These are phyloP conservation scores for Charanyca ferruginea DNA, from an alignment of 2,888 invertebrate genomes.

Conservation along the genomic window DNA sequence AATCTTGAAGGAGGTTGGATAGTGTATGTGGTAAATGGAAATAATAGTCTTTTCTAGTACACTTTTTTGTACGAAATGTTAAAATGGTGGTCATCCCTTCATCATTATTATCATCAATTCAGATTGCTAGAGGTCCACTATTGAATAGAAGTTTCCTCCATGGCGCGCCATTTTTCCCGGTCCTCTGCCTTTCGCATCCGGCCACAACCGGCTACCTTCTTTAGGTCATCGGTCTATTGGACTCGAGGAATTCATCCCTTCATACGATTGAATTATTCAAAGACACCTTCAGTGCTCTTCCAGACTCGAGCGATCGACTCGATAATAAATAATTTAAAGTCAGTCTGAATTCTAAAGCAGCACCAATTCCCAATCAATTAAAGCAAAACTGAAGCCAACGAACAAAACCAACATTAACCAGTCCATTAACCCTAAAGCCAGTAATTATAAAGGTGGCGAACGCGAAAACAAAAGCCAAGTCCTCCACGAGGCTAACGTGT, in stretches of 20 bases:
- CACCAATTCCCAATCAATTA: slow-evolving; percentile 65
- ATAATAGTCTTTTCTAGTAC: too few species aligned
- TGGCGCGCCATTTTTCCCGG: too few species aligned
- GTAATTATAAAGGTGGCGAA: slow-evolving; percentile 76
- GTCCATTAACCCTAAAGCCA: slow-evolving; percentile 70
- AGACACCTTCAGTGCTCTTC: too few species aligned
- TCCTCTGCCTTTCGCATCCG: too few species aligned
- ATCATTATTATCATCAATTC: too few species aligned
- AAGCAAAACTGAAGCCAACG: slow-evolving; percentile 63
- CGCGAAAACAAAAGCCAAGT: slow-evolving; percentile 77
- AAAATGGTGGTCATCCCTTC: not conserved
- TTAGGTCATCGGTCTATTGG: too few species aligned
- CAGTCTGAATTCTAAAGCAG: slow-evolving; percentile 55
- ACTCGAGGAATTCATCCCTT: not conserved
- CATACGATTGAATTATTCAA: not conserved
- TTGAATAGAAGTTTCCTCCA: too few species aligned
- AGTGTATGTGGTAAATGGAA: not conserved
- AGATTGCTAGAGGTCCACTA: too few species aligned
- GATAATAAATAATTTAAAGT: slow-evolving; percentile 55
- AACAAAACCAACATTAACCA: slow-evolving; percentile 68
- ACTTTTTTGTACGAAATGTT: not conserved
- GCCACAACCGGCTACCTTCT: too few species aligned
- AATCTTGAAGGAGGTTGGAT: not conserved
- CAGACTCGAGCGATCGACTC: not conserved
- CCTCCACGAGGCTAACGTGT: slow-evolving; percentile 69